Evolutionary conservation across 1,140 invertebrate species (phyloP).

Genomic region (Paraescarpia echinospica): DNA sequence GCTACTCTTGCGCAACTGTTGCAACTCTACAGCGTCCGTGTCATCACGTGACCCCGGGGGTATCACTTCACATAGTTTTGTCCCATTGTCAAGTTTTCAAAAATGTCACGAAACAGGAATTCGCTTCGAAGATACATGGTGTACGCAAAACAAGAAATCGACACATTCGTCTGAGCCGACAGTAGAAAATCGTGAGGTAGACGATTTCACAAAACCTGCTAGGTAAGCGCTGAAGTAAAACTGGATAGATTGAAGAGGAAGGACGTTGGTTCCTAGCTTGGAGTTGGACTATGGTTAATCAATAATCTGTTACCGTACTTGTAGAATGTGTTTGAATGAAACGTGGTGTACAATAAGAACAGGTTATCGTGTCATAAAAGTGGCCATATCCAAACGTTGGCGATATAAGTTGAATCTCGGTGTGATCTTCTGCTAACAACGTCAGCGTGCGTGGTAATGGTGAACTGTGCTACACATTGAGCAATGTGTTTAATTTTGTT

Average conservation of each 20-base stretch:
- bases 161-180: not conserved
- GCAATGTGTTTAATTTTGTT: not conserved
- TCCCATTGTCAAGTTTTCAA: not conserved
- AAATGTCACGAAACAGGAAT: not conserved
- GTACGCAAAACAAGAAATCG: constrained; percentile 1
- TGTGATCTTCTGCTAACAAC: not conserved
- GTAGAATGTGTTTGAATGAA: not conserved
- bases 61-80: not conserved
- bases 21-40: not conserved
- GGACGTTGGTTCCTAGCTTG: not conserved
- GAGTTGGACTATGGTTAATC: not conserved
- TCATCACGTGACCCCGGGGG: not conserved
- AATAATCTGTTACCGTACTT: not conserved
- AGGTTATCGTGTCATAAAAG: no score
- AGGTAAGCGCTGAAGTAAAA: not conserved
- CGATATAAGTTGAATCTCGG: not conserved
- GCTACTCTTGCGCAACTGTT: not conserved
- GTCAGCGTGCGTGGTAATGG: not conserved
- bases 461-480: not conserved
- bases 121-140: not conserved
- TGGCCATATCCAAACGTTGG: no score
- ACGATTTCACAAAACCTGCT: not conserved
- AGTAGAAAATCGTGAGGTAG: constrained; percentile 1
- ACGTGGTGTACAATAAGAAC: not conserved
- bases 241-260: not conserved